Conservation (phyloP, 1,140 invertebrate genomes). For the Oncopodura yosiiana region DNA sequence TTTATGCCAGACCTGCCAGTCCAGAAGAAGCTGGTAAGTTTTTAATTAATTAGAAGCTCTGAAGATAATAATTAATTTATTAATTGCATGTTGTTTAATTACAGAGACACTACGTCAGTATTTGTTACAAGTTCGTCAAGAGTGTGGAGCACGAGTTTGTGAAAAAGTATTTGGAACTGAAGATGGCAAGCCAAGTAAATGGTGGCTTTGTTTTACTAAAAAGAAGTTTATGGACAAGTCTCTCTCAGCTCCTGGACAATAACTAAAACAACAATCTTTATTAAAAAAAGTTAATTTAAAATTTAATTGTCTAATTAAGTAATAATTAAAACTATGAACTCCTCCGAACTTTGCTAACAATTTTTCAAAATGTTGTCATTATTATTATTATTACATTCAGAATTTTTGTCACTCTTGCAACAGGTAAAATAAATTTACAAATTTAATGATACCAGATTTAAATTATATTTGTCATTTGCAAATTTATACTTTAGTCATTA, state of each 20-base stretch:
- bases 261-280: no score
- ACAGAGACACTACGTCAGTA: slow-evolving; percentile 85
- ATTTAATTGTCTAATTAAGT: no score
- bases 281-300: no score
- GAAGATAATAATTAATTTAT: slow-evolving; percentile 7
- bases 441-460: no score
- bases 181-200: slow-evolving; percentile 93
- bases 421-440: no score
- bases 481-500: no score
- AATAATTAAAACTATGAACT: no score
- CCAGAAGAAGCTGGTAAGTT: slow-evolving; percentile 62
- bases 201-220: slow-evolving; percentile 99
- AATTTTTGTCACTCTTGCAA: no score
- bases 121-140: slow-evolving; percentile 87
- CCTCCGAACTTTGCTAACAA: no score
- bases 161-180: slow-evolving; percentile 83
- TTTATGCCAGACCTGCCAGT: slow-evolving; percentile 80
- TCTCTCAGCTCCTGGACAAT: slow-evolving; percentile 68
- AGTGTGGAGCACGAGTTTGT: slow-evolving; percentile 78
- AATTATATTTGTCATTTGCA: no score
- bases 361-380: no score
- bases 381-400: no score
- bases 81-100: slow-evolving; percentile 37
- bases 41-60: neutral
- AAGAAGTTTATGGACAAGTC: slow-evolving; percentile 99